Evolutionary conservation across 2,888 invertebrate genomes (phyloP).

Genomic region (Agrypnus murinus): DNA sequence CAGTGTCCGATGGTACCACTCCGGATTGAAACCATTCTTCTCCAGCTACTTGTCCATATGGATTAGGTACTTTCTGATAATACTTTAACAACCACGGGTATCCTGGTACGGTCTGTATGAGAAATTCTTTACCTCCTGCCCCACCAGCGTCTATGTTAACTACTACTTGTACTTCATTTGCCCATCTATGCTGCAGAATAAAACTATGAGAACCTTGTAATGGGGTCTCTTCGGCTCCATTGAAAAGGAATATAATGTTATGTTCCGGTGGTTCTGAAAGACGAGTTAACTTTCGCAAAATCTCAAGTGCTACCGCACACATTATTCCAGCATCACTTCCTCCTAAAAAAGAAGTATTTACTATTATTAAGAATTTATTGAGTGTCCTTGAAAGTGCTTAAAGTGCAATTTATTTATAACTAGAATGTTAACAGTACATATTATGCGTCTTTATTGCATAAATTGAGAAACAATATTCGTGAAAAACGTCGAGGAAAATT

Average conservation of each 20-base stretch:
- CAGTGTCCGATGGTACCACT: conserved; percentile 86
- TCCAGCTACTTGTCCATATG: conserved; percentile 74
- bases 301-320: conserved; percentile 81
- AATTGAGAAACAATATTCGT: no score
- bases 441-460: no score
- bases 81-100: conserved; percentile 79
- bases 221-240: conserved; percentile 83
- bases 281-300: conserved; percentile 75
- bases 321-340: conserved; percentile 92
- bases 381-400: no score
- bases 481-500: no score
- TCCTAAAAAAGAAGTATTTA: no score
- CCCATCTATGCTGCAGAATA: conserved; percentile 82
- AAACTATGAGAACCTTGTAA: conserved; percentile 78
- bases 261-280: conserved; percentile 71
- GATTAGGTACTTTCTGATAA: conserved; percentile 75
- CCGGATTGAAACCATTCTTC: conserved; percentile 81
- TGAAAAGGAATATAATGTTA: conserved; percentile 81
- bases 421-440: no score
- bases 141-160: conserved; percentile 96
- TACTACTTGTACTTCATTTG: conserved; percentile 83
- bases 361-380: no score
- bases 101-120: conserved; percentile 91
- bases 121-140: conserved; percentile 90
- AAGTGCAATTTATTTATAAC: no score